These are phyloP conservation scores for Trinorchestia longiramus DNA, from an alignment of 1,140 invertebrate species.

Conservation along the genomic window DNA sequence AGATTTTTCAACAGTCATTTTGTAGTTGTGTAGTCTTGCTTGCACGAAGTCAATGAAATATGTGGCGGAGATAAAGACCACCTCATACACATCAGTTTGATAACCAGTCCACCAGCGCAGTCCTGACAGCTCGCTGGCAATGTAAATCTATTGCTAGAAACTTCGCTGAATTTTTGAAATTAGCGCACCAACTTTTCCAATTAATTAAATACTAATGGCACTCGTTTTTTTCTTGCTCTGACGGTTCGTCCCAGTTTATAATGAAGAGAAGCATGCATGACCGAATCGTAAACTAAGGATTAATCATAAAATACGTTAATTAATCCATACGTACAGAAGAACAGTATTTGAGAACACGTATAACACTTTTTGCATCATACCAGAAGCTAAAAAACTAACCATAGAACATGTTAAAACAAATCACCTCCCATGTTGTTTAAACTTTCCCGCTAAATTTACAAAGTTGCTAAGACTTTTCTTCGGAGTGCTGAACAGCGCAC, in stretches of 20 bases:
- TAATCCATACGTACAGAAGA: not conserved
- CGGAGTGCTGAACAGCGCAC: not conserved
- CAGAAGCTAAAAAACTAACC: not conserved
- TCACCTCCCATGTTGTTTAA: not conserved
- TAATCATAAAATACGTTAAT: not conserved
- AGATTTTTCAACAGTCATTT: too few species aligned
- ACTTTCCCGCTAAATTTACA: not conserved
- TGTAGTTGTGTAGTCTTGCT: too few species aligned
- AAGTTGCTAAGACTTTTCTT: not conserved
- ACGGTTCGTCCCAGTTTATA: not conserved
- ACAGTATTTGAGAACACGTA: not conserved
- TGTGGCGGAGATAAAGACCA: too few species aligned
- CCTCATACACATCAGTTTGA: too few species aligned
- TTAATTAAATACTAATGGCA: not conserved
- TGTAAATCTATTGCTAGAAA: not conserved
- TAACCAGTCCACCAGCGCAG: too few species aligned
- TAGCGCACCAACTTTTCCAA: not conserved
- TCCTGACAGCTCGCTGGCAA: not conserved
- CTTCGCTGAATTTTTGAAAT: not conserved
- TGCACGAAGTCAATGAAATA: too few species aligned
- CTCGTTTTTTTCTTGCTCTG: not conserved
- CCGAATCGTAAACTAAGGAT: not conserved
- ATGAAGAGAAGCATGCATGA: not conserved
- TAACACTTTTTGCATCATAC: not conserved
- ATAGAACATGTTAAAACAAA: not conserved